Evolutionary conservation across 2,888 invertebrate genomes (phyloP).

Genomic region (Rugalucina vietnamica): DNA sequence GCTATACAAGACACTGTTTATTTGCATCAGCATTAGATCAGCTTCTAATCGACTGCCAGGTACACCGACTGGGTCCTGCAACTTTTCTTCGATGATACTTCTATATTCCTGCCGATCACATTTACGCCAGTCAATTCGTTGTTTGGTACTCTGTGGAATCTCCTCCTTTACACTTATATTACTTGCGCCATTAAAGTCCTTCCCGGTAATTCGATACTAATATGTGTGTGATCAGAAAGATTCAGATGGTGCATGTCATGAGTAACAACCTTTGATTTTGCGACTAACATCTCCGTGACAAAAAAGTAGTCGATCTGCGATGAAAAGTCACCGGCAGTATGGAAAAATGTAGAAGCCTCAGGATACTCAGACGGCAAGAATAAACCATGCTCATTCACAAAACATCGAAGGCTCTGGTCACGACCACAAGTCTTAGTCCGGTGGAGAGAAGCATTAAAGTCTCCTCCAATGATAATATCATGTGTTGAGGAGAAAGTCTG

Average conservation of each 20-base stretch:
- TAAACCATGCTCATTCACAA: background rate
- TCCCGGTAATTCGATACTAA: background rate
- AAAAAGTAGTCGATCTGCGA: constrained; percentile 20
- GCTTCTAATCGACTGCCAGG: too few relatives aligned
- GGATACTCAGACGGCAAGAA: background rate
- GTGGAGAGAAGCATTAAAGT: constrained; percentile 19
- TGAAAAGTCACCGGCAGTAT: background rate
- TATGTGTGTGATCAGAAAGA: background rate
- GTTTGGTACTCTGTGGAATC: too few relatives aligned
- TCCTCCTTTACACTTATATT: too few relatives aligned
- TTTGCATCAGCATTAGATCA: too few relatives aligned
- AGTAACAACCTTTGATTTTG: background rate
- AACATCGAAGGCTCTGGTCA: background rate
- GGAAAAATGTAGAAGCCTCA: background rate
- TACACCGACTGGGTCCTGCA: too few relatives aligned
- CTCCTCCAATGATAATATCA: constrained; percentile 9
- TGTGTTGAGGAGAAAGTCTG: background rate
- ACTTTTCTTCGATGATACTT: too few relatives aligned
- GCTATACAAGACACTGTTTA: too few relatives aligned
- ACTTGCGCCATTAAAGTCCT: too few relatives aligned
- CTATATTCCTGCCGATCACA: too few relatives aligned
- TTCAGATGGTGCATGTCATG: background rate
- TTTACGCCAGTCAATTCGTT: too few relatives aligned
- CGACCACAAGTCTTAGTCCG: background rate
- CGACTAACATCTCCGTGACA: background rate